Conservation (phyloP, 2,888 invertebrate species). For the Abscondita cerata region DNA sequence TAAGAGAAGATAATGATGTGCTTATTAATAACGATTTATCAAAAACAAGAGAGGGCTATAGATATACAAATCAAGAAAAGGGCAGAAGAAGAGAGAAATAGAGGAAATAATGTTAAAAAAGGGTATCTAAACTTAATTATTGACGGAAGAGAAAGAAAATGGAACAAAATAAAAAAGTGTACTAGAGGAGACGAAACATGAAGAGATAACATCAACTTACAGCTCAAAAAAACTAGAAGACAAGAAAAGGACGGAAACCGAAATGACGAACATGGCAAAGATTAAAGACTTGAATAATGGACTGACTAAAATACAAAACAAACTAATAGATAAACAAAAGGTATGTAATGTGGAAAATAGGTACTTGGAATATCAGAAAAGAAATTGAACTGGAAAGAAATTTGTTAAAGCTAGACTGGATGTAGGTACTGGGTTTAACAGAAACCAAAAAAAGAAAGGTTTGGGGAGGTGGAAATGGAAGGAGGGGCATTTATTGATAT, state of each 20-base stretch:
- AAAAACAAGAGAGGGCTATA: slow-evolving; percentile 7
- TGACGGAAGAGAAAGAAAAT: background rate
- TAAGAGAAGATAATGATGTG: background rate
- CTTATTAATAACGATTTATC: slow-evolving; percentile 11
- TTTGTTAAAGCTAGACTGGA: no score
- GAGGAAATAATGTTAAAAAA: background rate
- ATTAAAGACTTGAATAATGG: background rate
- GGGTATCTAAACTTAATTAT: slow-evolving; percentile 1
- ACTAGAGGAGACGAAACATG: background rate
- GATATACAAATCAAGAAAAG: slow-evolving; percentile 4
- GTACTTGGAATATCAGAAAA: background rate
- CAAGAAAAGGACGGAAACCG: background rate
- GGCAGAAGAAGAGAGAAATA: background rate
- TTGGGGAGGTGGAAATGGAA: no score
- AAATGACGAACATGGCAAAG: slow-evolving; percentile 7
- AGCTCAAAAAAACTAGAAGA: slow-evolving; percentile 1
- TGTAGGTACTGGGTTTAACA: no score
- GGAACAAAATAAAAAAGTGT: background rate
- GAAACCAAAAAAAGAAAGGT: no score
- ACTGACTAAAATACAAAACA: background rate
- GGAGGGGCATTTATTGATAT: no score
- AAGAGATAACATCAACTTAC: background rate
- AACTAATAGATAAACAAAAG: background rate
- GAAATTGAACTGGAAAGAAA: background rate
- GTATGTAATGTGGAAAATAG: background rate